Percentiles rank a stretch among this genome's conserved stretches.
Evolutionary conservation across 1,140 invertebrate genomes (phyloP).

Genomic region (Drosophila guanche): DNA sequence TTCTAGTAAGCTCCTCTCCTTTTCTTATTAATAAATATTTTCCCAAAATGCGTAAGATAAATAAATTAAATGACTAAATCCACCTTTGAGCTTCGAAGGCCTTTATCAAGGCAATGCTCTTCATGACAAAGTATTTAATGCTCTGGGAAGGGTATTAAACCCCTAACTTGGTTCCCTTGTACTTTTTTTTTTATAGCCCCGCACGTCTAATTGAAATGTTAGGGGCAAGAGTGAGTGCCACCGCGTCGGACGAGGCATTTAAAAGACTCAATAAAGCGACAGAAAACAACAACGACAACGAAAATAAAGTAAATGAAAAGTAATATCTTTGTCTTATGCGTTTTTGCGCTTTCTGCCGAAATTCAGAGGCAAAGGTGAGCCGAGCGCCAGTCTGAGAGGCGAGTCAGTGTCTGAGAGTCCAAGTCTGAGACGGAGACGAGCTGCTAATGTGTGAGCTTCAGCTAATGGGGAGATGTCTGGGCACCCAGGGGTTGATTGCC

Average conservation of each 20-base stretch:
- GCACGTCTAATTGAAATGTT: constrained; percentile 28
- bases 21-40: too few relatives aligned
- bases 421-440: neutral
- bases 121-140: neutral
- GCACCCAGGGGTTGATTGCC: constrained; percentile 18
- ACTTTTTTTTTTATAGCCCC: constrained; percentile 7
- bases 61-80: too few relatives aligned
- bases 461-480: too few relatives aligned
- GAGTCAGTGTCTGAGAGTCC: constrained; percentile 22
- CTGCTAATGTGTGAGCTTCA: too few relatives aligned
- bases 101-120: too few relatives aligned
- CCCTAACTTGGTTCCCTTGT: neutral
- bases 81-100: too few relatives aligned
- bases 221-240: constrained; percentile 26
- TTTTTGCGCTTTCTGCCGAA: constrained; percentile 22
- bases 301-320: constrained; percentile 8
- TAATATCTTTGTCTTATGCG: constrained; percentile 21
- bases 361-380: constrained; percentile 22
- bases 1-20: too few relatives aligned
- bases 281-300: neutral
- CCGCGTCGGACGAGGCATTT: constrained; percentile 1
- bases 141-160: constrained; percentile 16
- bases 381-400: constrained; percentile 26
- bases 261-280: constrained; percentile 10
- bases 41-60: too few relatives aligned